These are phyloP conservation scores for Panzeria rudis DNA, from an alignment of 2,888 invertebrate species.

Conservation along the genomic window DNA sequence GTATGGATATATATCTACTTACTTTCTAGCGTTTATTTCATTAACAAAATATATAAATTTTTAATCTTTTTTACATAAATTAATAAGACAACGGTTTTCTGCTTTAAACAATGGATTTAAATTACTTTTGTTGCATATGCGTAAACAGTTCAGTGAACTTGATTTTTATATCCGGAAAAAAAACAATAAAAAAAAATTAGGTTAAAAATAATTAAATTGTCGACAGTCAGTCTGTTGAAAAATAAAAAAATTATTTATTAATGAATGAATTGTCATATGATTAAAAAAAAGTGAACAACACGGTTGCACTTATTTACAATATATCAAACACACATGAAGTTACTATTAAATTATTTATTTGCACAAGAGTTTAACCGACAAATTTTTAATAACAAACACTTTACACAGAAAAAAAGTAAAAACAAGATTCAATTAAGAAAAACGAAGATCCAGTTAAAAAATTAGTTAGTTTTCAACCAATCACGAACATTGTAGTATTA, in stretches of 20 bases:
- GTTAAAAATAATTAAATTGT: not conserved
- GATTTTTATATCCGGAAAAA: constrained; percentile 11
- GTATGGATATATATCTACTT: no score
- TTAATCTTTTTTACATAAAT: constrained; percentile 27
- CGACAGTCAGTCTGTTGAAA: constrained; percentile 12
- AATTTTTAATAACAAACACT: no score
- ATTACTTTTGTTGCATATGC: constrained; percentile 12
- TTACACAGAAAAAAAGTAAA: no score
- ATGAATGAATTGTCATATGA: not conserved
- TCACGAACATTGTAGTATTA: no score
- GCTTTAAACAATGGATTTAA: constrained; percentile 5
- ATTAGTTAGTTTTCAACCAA: no score
- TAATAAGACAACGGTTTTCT: constrained; percentile 14
- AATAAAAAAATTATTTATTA: not conserved
- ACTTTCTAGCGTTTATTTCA: no score
- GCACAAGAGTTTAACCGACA: no score
- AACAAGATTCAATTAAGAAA: no score
- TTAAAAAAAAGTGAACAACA: no score
- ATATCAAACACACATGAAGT: not conserved
- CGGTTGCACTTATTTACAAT: no score
- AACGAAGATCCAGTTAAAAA: no score
- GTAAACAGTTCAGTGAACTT: constrained; percentile 60
- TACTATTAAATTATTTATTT: no score
- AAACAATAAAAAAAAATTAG: constrained; percentile 5
- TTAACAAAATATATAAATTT: not conserved